phyloP scores from a whole-genome alignment of 2,888 invertebrate genomes.

The Lamproptera curius region DNA sequence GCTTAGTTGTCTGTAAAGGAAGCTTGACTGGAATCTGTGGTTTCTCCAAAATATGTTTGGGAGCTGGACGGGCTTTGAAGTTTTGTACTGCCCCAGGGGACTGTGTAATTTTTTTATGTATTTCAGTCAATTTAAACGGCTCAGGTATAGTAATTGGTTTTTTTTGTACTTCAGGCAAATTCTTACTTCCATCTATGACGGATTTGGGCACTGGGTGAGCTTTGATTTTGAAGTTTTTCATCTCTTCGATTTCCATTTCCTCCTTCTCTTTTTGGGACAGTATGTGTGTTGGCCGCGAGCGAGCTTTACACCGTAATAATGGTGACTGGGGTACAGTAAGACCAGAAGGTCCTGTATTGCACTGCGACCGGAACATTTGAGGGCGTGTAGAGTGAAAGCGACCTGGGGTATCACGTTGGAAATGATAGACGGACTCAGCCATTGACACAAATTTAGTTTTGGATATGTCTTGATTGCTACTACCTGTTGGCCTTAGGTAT shows the following conservation, averaged over 20 bases:
- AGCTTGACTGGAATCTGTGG: conserved; percentile 56
- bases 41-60: conserved; percentile 71
- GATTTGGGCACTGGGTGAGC: conserved; percentile 81
- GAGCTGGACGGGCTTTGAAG: conserved; percentile 82
- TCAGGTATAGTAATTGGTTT: conserved; percentile 79
- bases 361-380: conserved; percentile 43
- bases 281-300: conserved; percentile 73
- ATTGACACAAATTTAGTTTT: conserved; percentile 75
- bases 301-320: conserved; percentile 69
- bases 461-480: conserved; percentile 43
- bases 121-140: conserved; percentile 81
- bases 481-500: conserved; percentile 39
- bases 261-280: conserved; percentile 80
- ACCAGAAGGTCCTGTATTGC: conserved; percentile 35
- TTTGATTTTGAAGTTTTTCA: conserved; percentile 82
- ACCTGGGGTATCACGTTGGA: conserved; percentile 77
- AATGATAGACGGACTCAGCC: conserved; percentile 78
- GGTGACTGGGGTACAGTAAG: conserved; percentile 76
- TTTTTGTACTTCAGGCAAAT: conserved; percentile 67
- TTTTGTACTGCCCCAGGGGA: conserved; percentile 39
- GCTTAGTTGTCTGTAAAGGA: conserved; percentile 43
- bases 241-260: conserved; percentile 79
- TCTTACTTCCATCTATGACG: conserved; percentile 71
- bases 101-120: conserved; percentile 57
- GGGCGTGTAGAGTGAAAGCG: conserved; percentile 66